Percentiles rank a stretch among this genome's conserved stretches.
Evolutionary conservation across 2,888 invertebrate species (phyloP).

Genomic region (Caenorhabditis sulstoni): DNA sequence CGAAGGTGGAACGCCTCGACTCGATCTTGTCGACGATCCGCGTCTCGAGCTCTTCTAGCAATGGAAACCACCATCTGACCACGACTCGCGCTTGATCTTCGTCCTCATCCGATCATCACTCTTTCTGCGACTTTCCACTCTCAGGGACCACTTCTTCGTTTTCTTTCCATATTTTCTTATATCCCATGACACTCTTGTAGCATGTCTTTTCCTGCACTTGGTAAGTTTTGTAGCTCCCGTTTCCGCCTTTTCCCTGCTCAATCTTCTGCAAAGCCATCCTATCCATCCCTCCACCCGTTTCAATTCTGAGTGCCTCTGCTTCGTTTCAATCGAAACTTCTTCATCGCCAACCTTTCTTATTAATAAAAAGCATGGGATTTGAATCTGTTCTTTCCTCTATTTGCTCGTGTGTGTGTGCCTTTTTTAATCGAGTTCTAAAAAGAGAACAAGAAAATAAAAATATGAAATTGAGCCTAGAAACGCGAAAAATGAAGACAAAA

Average conservation of each 20-base stretch:
- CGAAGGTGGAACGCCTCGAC: conserved; percentile 57
- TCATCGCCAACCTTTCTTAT: too few species aligned
- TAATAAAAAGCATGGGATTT: too few species aligned
- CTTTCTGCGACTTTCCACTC: conserved; percentile 14
- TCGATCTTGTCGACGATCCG: conserved; percentile 54
- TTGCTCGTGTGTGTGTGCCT: too few species aligned
- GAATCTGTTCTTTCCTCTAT: too few species aligned
- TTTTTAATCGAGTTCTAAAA: too few species aligned
- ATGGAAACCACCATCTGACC: conserved; percentile 18
- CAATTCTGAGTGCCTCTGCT: conserved; percentile 29
- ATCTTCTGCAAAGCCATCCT: conserved; percentile 11
- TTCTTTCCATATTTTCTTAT: background rate
- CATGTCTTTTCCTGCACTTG: background rate
- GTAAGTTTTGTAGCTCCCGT: conserved; percentile 20
- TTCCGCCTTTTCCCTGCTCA: conserved; percentile 33
- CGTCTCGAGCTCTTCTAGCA: conserved; percentile 26
- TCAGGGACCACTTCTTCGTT: conserved; percentile 25
- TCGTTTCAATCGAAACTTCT: background rate
- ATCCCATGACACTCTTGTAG: conserved; percentile 40
- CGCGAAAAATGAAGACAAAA: too few species aligned
- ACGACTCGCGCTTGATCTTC: conserved; percentile 36
- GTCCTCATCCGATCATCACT: background rate
- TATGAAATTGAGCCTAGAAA: too few species aligned
- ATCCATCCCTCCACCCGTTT: conserved; percentile 1
- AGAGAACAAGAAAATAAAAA: too few species aligned